phyloP scores from a whole-genome alignment of 37 sponge, comb jelly and placozoan genomes.

The Diacarnus erythraeanus region DNA sequence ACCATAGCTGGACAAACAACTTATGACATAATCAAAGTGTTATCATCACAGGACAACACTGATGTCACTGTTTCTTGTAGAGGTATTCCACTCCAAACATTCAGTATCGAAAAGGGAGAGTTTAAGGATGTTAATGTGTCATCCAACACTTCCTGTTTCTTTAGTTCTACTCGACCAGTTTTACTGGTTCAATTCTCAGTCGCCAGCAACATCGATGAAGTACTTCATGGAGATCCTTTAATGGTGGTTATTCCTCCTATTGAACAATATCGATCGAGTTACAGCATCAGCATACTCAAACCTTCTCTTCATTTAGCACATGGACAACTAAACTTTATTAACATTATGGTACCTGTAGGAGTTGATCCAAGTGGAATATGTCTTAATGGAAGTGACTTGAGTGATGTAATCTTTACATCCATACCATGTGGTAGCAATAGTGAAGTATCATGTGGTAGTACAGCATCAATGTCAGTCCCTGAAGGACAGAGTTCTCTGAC shows the following conservation, averaged over 20 bases:
- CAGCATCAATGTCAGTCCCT: too few species aligned
- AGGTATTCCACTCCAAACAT: not conserved
- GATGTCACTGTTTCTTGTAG: not conserved
- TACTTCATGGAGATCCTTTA: conserved; percentile 28
- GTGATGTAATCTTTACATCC: not conserved
- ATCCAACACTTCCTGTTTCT: too few species aligned
- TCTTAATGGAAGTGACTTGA: too few species aligned
- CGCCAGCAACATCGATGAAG: too few species aligned
- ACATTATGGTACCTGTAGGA: too few species aligned
- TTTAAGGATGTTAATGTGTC: too few species aligned
- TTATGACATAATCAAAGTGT: conserved; percentile 6
- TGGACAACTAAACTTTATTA: not conserved
- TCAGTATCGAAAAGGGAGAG: not conserved
- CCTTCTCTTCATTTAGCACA: not conserved
- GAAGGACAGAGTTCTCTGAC: too few species aligned
- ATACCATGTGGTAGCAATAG: conserved; percentile 13
- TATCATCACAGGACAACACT: conserved; percentile 33
- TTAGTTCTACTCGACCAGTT: conserved; percentile 27
- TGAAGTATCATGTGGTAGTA: conserved; percentile 19
- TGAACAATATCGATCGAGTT: conserved; percentile 34
- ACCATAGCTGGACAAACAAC: too few species aligned
- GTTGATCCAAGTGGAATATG: too few species aligned
- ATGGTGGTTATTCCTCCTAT: conserved; percentile 49
- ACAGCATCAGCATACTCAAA: conserved; percentile 1
- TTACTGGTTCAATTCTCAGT: conserved; percentile 37